Evolutionary conservation across 2,113 vertebrate species (phyloP).

Genomic region (Gadus chalcogrammus): DNA sequence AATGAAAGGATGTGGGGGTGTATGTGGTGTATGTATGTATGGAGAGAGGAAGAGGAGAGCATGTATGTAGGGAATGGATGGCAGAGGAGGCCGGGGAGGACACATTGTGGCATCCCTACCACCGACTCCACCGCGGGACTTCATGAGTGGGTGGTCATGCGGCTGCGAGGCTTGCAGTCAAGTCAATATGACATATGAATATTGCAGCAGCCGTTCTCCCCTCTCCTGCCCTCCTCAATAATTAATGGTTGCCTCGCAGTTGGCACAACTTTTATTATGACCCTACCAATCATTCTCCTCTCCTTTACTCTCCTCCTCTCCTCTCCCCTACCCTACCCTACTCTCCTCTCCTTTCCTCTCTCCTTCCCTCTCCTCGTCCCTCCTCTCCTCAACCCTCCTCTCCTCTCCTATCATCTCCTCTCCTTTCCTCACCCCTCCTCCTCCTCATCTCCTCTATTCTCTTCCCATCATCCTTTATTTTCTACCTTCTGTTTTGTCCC

Average conservation of each 20-base stretch:
- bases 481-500: constrained; percentile 5
- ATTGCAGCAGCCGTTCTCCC: constrained; percentile 74
- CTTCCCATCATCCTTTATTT: constrained; percentile 8
- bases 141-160: constrained; percentile 15
- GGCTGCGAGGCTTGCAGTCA: constrained; percentile 58
- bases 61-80: constrained; percentile 23
- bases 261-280: not conserved
- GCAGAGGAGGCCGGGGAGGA: constrained; percentile 11
- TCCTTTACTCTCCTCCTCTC: not conserved
- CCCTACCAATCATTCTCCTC: constrained; percentile 5
- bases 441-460: constrained; percentile 23
- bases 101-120: constrained; percentile 24
- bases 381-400: not conserved
- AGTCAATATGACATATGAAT: constrained; percentile 80
- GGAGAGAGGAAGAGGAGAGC: constrained; percentile 19
- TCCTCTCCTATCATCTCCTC: not conserved
- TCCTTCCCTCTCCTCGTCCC: not conserved
- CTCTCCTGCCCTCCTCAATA: constrained; percentile 70
- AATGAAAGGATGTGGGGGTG: constrained; percentile 36
- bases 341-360: constrained; percentile 13
- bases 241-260: constrained; percentile 56
- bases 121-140: not conserved
- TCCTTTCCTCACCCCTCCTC: not conserved
- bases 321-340: constrained; percentile 3
- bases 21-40: not conserved